A percentile compares a stretch with the other conserved stretches of the same genome.
phyloP scores from a whole-genome alignment of 2,888 invertebrate species.

The Zhengitettix transpicula region DNA sequence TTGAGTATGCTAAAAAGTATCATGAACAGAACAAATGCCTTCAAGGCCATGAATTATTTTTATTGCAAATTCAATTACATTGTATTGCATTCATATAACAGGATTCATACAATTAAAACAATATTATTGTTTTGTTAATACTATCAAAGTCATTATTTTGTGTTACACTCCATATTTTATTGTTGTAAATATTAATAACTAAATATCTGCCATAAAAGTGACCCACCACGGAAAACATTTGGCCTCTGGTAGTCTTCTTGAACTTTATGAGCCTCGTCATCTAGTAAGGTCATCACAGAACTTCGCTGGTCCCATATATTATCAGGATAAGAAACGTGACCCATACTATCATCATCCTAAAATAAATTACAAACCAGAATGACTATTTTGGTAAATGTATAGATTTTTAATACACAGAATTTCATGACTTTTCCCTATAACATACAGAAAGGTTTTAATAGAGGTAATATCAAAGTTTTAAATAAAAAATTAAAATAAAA shows the following conservation, averaged over 20 bases:
- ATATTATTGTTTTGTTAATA: no score
- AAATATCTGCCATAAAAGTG: neutral
- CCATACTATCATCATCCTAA: neutral
- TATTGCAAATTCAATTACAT: no score
- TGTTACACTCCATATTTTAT: no score
- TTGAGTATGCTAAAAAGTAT: no score
- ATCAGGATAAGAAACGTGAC: neutral
- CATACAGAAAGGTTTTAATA: neutral
- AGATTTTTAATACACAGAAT: neutral
- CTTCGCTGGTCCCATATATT: constrained; percentile 6
- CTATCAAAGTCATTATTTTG: no score
- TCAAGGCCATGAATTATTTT: no score
- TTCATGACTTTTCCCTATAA: neutral
- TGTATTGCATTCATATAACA: no score
- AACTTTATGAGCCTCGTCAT: neutral
- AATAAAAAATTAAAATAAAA: neutral
- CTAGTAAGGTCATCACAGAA: neutral
- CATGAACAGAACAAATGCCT: no score
- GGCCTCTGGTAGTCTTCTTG: constrained; percentile 1
- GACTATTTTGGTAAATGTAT: constrained; percentile 22
- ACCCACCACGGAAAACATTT: constrained; percentile 4
- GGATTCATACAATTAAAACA: no score
- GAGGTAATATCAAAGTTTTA: neutral
- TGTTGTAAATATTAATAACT: neutral
- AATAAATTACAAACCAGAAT: no score